Base-by-base conservation (phyloP, 2,797 vertebrate genomes). In the Luscinia megarhynchos region DNA sequence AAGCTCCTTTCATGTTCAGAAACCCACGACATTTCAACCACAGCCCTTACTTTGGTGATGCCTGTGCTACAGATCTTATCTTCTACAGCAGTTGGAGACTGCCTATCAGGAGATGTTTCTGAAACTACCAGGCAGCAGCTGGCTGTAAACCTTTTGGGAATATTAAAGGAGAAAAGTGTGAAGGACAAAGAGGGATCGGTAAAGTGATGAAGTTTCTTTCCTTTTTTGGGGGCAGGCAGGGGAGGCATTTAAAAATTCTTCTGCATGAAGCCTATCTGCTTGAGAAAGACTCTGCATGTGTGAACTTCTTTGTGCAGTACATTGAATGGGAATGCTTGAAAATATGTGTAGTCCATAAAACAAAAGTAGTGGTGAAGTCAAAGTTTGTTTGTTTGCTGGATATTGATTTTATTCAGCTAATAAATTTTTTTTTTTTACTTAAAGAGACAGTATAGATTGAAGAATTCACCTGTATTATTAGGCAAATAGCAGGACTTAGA, bases 1-100 rank as follows among this genome's bases (percentile, higher is more conserved):
- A 98, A 97, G 96, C 81, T 99, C 59, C 92, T 98, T 66, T 97
- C 95, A 38, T 94, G 93, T 29, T 95, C 98, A 48, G 96, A 98
- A 72, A 75, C 74, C 4, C 96, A 95, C 83, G 96, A 74, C 30
- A 79, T 96, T 3, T 97, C 98, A 18, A 96, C 96, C 89, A 95
- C 97, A 24, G 97, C 98, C 41, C 97, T 97, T 2, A 84, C 98
- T 79, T 96, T 99, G 80, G 96, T 99, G 84, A 98, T 99, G 89
- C 99, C 99, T 1, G 90, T 99, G 41, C 98, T 99, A 50, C 99
- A 99, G 97, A 98, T 99, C 23, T 94, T 99, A 24, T 98, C 98
- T 88, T 99, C 98, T 55, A 83, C 97, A 7, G n/a, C 97, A 24
- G 95, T 98, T 89, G 98, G 98, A 46, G 98, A 99, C 83, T 98